Percentiles rank a stretch among this genome's conserved stretches.
These are phyloP conservation scores for Xylocopa sonorina DNA, from an alignment of 1,140 invertebrate genomes.

Conservation along the genomic window DNA sequence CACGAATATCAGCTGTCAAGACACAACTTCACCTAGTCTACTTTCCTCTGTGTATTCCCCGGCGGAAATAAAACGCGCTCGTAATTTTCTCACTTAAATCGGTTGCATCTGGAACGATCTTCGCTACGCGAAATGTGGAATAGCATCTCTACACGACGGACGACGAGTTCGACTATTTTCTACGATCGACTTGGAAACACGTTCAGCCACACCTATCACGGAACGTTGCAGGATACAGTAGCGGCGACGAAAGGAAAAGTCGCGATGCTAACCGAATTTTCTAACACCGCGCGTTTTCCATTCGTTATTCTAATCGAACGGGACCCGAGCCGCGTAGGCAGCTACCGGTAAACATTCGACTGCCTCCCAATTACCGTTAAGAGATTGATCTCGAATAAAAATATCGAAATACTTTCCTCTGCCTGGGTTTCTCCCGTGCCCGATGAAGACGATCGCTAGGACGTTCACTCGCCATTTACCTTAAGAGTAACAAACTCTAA, in stretches of 20 bases:
- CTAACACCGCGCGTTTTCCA: background rate
- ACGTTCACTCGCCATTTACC: background rate
- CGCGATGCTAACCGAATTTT: background rate
- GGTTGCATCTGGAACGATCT: too few relatives aligned
- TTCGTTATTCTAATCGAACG: background rate
- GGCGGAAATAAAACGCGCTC: background rate
- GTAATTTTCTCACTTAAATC: background rate
- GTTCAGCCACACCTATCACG: background rate
- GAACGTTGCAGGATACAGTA: background rate
- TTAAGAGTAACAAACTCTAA: background rate
- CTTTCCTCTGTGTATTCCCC: too few relatives aligned
- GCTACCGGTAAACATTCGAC: background rate
- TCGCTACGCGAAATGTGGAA: background rate
- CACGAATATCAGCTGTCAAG: too few relatives aligned
- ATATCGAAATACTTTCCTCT: background rate
- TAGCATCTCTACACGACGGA: background rate
- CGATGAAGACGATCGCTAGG: background rate
- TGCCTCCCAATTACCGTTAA: constrained; percentile 33
- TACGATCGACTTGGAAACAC: background rate
- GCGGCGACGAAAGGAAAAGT: background rate
- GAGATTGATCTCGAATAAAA: constrained; percentile 11
- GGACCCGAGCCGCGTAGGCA: background rate
- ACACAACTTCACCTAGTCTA: background rate
- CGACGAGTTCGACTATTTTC: background rate
- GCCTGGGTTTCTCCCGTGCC: too few relatives aligned